These are phyloP conservation scores for Phortica magna DNA, from an alignment of 2,888 invertebrate species.

Conservation along the genomic window DNA sequence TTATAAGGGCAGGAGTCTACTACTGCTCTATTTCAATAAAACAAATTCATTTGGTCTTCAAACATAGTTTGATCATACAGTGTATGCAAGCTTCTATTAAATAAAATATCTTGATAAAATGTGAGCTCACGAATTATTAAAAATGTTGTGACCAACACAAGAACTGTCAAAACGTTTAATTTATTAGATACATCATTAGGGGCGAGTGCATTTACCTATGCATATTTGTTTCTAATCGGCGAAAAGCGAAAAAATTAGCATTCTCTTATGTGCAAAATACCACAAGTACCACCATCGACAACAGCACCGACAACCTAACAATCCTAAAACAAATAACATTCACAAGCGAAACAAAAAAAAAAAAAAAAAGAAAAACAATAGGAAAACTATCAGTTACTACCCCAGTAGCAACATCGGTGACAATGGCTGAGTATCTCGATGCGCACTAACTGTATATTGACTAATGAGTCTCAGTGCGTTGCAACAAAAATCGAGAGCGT, in stretches of 20 bases:
- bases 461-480: constrained; percentile 59
- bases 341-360: constrained; percentile 32
- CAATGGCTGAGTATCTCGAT: constrained; percentile 10
- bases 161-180: constrained; percentile 70
- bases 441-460: constrained; percentile 56
- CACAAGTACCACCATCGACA: constrained; percentile 30
- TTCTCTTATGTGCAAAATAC: constrained; percentile 58
- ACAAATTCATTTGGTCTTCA: too few relatives aligned
- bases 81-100: too few relatives aligned
- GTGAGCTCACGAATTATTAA: too few relatives aligned
- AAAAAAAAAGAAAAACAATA: constrained; percentile 34
- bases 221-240: constrained; percentile 1
- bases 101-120: too few relatives aligned
- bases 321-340: constrained; percentile 17
- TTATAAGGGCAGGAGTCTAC: too few relatives aligned
- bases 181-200: constrained; percentile 68
- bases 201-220: constrained; percentile 44
- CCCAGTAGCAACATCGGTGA: constrained; percentile 26
- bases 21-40: too few relatives aligned
- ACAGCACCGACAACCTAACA: constrained; percentile 9
- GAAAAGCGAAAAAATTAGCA: constrained; percentile 65
- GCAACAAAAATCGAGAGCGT: constrained; percentile 40
- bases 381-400: not conserved
- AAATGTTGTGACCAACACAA: not conserved
- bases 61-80: too few relatives aligned